phyloP scores from a whole-genome alignment of 1,140 invertebrate species.

The Bombus vancouverensis region DNA sequence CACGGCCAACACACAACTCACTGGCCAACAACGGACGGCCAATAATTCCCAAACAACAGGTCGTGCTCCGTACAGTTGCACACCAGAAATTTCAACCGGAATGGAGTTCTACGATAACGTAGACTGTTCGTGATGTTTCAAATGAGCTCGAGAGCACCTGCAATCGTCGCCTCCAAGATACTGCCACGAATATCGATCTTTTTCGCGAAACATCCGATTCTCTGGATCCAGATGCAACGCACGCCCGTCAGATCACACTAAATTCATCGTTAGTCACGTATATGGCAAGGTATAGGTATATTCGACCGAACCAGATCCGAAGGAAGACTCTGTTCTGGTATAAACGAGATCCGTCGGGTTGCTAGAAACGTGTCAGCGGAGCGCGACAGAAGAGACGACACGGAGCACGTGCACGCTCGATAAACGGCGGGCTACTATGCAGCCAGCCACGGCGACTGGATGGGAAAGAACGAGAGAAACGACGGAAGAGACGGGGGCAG shows the following conservation, averaged over 20 bases:
- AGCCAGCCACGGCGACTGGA: neutral
- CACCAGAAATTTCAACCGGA: neutral
- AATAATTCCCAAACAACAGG: neutral
- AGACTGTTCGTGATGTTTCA: neutral
- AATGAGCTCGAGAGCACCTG: neutral
- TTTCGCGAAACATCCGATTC: conserved; percentile 22
- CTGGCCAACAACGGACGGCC: neutral
- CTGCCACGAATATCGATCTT: neutral
- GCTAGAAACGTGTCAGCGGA: conserved; percentile 25
- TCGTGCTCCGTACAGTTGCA: neutral
- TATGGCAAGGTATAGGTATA: too few species aligned
- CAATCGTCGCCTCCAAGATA: neutral
- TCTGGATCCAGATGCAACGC: too few species aligned
- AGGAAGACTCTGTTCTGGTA: neutral
- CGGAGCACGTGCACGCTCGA: conserved; percentile 61
- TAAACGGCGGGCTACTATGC: conserved; percentile 44
- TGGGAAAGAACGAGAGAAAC: conserved; percentile 8
- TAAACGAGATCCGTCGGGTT: neutral
- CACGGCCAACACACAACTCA: conserved; percentile 38
- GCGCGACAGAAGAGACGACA: neutral
- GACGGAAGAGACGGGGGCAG: neutral
- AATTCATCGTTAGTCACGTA: neutral
- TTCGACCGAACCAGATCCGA: neutral
- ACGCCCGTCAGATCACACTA: neutral
- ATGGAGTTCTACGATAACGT: neutral